Evolutionary conservation across 2,888 invertebrate genomes (phyloP).

Genomic region (Hirtodrosophila confusa): DNA sequence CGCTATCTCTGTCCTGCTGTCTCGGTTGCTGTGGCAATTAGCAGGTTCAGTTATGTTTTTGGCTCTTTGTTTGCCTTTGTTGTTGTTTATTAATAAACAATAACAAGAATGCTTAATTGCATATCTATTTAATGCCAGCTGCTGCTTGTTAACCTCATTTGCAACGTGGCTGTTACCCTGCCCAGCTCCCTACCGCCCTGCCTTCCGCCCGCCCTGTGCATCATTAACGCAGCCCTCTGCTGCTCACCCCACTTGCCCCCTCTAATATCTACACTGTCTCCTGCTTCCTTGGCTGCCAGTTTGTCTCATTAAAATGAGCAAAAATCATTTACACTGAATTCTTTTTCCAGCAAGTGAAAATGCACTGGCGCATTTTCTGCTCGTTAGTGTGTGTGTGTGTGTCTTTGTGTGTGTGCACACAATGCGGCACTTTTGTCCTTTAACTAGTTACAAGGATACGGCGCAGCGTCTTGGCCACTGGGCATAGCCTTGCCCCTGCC

Average conservation of each 20-base stretch:
- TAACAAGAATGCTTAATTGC: slow-evolving; percentile 73
- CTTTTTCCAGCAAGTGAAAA: slow-evolving; percentile 32
- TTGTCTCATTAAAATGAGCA: slow-evolving; percentile 69
- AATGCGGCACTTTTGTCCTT: slow-evolving; percentile 74
- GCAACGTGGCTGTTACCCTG: background rate
- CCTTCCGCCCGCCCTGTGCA: slow-evolving; percentile 18
- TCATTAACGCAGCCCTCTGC: slow-evolving; percentile 39
- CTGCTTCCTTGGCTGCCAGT: slow-evolving; percentile 29
- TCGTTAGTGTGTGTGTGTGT: slow-evolving; percentile 35
- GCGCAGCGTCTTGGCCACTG: slow-evolving; percentile 38
- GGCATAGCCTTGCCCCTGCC: slow-evolving; percentile 29
- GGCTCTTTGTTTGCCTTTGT: slow-evolving; percentile 39
- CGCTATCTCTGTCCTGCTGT: background rate
- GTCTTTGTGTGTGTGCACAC: slow-evolving; percentile 28
- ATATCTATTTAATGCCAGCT: slow-evolving; percentile 50
- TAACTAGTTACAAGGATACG: slow-evolving; percentile 62
- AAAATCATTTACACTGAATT: slow-evolving; percentile 53
- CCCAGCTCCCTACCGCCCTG: background rate
- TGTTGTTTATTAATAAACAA: slow-evolving; percentile 77
- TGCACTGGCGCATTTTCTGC: slow-evolving; percentile 48
- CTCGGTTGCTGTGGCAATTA: slow-evolving; percentile 69
- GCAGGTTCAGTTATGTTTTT: slow-evolving; percentile 29
- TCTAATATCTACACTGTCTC: slow-evolving; percentile 19
- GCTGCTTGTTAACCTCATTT: slow-evolving; percentile 53
- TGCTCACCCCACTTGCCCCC: background rate